Evolutionary conservation across 2,797 vertebrate species (phyloP).

Genomic region (Peromyscus attwateri): DNA sequence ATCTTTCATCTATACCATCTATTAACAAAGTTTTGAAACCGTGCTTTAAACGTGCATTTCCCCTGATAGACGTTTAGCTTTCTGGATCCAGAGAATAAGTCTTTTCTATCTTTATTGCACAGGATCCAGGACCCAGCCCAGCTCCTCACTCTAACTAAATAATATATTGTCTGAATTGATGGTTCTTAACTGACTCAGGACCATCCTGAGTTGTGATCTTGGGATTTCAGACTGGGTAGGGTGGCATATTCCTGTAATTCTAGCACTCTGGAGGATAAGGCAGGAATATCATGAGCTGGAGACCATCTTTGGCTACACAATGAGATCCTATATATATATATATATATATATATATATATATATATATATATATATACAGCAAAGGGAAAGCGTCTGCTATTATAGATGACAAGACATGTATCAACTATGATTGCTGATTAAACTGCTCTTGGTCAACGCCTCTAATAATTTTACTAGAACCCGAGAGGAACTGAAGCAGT

Average conservation of each 20-base stretch:
- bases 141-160: not conserved
- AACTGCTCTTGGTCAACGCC: not conserved
- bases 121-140: not conserved
- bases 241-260: not conserved
- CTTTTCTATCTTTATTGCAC: not conserved
- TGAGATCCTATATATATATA: not conserved
- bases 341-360: too few species aligned
- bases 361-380: too few species aligned
- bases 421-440: not conserved
- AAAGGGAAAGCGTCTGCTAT: not conserved
- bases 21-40: not conserved
- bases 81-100: not conserved
- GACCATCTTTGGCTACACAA: not conserved
- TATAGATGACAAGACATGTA: not conserved
- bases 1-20: not conserved
- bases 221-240: not conserved
- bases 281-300: not conserved
- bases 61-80: not conserved
- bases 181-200: not conserved
- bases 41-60: not conserved
- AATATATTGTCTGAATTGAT: not conserved
- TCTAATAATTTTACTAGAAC: slow-evolving; percentile 3
- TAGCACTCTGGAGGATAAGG: not conserved
- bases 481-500: not conserved
- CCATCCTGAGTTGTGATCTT: not conserved